These are phyloP conservation scores for Tetranychus cinnabarinus DNA, from an alignment of 1,140 invertebrate species.

Conservation along the genomic window DNA sequence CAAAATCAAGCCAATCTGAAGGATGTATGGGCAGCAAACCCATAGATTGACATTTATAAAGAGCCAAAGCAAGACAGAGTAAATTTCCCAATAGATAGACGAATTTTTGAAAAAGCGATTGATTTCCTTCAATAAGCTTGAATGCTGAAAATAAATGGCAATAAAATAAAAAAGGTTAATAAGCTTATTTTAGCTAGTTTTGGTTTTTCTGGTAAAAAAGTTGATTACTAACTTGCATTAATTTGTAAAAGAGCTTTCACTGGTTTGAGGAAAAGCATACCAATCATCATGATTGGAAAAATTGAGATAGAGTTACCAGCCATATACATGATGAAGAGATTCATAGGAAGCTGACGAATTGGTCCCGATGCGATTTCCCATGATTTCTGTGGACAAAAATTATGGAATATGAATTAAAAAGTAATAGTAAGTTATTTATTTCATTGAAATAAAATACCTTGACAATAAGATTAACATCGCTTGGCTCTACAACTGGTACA, in stretches of 20 bases:
- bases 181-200: neutral
- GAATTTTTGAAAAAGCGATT: slow-evolving; percentile 61
- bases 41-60: slow-evolving; percentile 98
- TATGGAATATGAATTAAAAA: slow-evolving; percentile 14
- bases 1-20: slow-evolving; percentile 96
- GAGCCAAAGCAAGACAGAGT: slow-evolving; percentile 65
- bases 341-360: slow-evolving; percentile 86
- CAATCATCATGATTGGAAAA: slow-evolving; percentile 99
- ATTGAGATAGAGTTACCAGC: slow-evolving; percentile 96
- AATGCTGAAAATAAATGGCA: slow-evolving; percentile 27
- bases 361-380: slow-evolving; percentile 93
- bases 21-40: slow-evolving; percentile 87
- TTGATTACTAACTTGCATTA: slow-evolving; percentile 37
- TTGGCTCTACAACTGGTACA: slow-evolving; percentile 18
- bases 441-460: slow-evolving; percentile 25
- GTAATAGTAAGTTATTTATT: too few relatives aligned
- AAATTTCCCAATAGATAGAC: slow-evolving; percentile 87
- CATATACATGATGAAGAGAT: slow-evolving; percentile 99
- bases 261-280: slow-evolving; percentile 86
- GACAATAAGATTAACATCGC: slow-evolving; percentile 56
- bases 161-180: neutral
- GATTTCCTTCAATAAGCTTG: slow-evolving; percentile 82
- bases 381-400: slow-evolving; percentile 33
- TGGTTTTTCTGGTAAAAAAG: neutral
- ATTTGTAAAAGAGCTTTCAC: slow-evolving; percentile 80